phyloP scores from a whole-genome alignment of 2,797 vertebrate genomes.

The Anabacerthia variegaticeps region DNA sequence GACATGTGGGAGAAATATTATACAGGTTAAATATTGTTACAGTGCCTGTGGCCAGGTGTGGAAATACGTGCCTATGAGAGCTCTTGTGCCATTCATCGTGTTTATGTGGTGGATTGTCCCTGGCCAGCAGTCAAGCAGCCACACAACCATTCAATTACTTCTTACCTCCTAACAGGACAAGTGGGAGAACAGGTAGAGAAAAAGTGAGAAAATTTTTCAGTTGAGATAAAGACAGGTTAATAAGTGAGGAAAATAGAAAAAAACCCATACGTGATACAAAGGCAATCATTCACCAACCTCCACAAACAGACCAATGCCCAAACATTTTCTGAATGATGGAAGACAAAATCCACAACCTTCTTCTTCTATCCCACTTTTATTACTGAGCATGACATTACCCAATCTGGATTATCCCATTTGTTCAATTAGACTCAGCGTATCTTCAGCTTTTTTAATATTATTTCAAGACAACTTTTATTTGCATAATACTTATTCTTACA shows the following conservation, averaged over 20 bases:
- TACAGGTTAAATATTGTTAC: not conserved
- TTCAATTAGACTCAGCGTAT: not conserved
- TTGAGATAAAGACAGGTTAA: not conserved
- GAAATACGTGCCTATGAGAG: not conserved
- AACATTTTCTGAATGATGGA: not conserved
- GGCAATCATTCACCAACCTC: not conserved
- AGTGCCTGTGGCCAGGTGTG: not conserved
- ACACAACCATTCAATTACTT: not conserved
- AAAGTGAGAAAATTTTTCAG: not conserved
- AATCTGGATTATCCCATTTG: not conserved
- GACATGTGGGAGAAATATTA: not conserved
- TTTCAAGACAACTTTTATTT: not conserved
- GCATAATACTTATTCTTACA: not conserved
- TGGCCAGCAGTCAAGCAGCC: not conserved
- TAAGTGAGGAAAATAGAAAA: not conserved
- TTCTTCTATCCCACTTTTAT: not conserved
- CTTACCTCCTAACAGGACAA: not conserved
- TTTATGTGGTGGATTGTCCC: not conserved
- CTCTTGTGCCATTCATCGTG: not conserved
- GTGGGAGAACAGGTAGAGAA: not conserved
- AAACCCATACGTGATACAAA: not conserved
- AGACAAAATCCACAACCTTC: not conserved
- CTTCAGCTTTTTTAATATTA: not conserved
- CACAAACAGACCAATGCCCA: not conserved
- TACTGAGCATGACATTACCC: not conserved